A percentile compares a stretch with the other conserved stretches of the same genome.
Evolutionary conservation across 2,113 vertebrate genomes (phyloP).

Genomic region (Myotis lucifugus): DNA sequence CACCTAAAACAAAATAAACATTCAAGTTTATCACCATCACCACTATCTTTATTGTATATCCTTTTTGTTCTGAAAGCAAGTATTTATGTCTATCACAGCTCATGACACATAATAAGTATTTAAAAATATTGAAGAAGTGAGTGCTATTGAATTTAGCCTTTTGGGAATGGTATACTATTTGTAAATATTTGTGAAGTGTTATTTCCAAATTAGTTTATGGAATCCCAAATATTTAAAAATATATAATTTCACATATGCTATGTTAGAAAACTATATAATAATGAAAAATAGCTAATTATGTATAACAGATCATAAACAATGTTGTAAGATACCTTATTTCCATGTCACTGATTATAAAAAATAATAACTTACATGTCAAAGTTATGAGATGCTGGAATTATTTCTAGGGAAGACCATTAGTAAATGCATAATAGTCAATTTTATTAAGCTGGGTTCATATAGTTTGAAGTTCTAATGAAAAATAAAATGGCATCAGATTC

Average conservation of each 20-base stretch:
- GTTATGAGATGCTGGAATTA: not conserved
- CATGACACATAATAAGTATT: not conserved
- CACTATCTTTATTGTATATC: not conserved
- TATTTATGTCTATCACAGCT: not conserved
- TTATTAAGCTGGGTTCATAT: not conserved
- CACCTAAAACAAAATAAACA: not conserved
- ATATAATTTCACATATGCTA: not conserved
- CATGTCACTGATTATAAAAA: not conserved
- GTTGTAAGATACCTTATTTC: not conserved
- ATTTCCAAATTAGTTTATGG: not conserved
- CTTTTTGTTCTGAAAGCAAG: not conserved
- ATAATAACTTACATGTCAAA: not conserved
- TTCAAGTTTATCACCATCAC: not conserved
- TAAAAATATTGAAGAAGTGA: not conserved
- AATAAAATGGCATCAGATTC: not conserved
- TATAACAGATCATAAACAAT: not conserved
- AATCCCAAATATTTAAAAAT: not conserved
- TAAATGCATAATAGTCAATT: not conserved
- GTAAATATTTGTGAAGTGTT: not conserved
- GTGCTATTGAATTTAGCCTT: not conserved
- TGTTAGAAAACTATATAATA: not conserved
- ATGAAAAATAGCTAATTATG: not conserved
- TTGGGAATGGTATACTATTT: not conserved
- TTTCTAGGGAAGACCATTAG: not conserved
- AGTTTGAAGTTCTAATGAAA: not conserved